Conservation (phyloP, 2,797 vertebrate genomes). For the Spheniscus humboldti region DNA sequence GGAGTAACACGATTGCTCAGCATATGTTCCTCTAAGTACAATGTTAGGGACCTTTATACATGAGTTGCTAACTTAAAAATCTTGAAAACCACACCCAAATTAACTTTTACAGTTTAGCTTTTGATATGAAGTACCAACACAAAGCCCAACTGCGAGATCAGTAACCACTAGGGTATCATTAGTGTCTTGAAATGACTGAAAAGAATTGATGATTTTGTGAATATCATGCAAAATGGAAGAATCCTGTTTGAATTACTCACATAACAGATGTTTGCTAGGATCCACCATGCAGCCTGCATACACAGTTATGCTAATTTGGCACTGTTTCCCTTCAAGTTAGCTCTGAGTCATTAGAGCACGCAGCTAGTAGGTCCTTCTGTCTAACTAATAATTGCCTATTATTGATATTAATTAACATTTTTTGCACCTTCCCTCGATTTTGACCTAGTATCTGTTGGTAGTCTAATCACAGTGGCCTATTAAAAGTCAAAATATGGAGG, state of each 20-base stretch:
- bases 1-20: not conserved
- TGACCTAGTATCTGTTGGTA: conserved; percentile 99
- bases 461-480: conserved; percentile 96
- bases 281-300: conserved; percentile 87
- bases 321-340: conserved; percentile 93
- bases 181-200: conserved; percentile 86
- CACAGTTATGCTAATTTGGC: conserved; percentile 98
- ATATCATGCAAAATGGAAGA: conserved; percentile 89
- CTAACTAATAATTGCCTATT: conserved; percentile 99
- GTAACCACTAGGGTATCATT: conserved; percentile 87
- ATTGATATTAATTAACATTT: conserved; percentile 99
- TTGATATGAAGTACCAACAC: conserved; percentile 68
- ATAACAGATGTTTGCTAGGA: conserved; percentile 99
- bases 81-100: conserved; percentile 24
- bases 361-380: conserved; percentile 98
- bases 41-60: not conserved
- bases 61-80: conserved; percentile 10
- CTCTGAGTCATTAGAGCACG: conserved; percentile 96
- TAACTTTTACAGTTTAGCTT: conserved; percentile 60
- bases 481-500: conserved; percentile 90
- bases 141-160: conserved; percentile 82
- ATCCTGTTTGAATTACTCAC: conserved; percentile 98
- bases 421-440: conserved; percentile 91
- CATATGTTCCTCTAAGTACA: not conserved
- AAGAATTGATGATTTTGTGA: conserved; percentile 97